Conservation (phyloP, 2,113 vertebrate genomes). For the Azemiops feae region DNA sequence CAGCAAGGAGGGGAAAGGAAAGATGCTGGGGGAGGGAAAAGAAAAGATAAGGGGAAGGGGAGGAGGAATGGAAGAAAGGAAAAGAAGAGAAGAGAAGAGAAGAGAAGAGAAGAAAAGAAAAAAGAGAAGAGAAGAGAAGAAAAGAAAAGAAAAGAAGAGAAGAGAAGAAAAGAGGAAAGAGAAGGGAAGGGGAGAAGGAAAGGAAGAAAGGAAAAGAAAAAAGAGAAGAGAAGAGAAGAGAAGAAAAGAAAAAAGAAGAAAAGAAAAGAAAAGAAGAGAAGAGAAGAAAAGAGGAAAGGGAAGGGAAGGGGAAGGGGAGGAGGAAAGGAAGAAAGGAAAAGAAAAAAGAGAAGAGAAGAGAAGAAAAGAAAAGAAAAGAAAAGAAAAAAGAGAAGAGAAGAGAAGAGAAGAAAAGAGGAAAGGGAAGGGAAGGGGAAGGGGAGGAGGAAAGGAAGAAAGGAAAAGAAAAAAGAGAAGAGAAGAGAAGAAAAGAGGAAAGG, state of each 20-base stretch:
- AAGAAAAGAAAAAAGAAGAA: neutral
- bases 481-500: neutral
- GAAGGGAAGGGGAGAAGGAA: too few relatives aligned
- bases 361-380: too few relatives aligned
- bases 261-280: too few relatives aligned
- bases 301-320: rapidly evolving
- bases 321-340: neutral
- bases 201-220: neutral
- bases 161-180: too few relatives aligned
- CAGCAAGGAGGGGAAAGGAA: neutral
- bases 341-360: neutral
- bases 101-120: too few relatives aligned
- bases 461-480: neutral
- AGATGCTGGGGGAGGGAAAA: neutral
- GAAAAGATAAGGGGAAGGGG: neutral
- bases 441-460: neutral
- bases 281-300: too few relatives aligned
- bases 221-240: neutral
- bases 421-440: neutral
- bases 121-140: too few relatives aligned
- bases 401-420: too few relatives aligned
- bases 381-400: neutral
- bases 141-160: neutral
- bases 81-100: too few relatives aligned
- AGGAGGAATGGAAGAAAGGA: too few relatives aligned